A percentile compares a stretch with the other conserved stretches of the same genome.
phyloP scores from a whole-genome alignment of 1,140 invertebrate species.

The Contarinia nasturtii region DNA sequence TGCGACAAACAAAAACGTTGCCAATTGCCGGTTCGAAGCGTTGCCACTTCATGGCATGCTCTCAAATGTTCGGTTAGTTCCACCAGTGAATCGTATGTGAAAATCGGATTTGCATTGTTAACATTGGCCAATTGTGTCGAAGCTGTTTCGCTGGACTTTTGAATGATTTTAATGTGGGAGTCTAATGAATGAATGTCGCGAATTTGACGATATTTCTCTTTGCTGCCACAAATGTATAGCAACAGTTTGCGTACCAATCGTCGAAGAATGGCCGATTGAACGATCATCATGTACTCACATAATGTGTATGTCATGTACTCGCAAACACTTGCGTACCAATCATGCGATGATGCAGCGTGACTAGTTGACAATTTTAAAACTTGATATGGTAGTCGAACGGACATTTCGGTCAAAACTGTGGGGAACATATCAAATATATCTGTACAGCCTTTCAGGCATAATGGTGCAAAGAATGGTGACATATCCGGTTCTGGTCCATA shows the following conservation, averaged over 20 bases:
- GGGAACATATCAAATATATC: slow-evolving; percentile 91
- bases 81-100: slow-evolving; percentile 79
- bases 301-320: slow-evolving; percentile 66
- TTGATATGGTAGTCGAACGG: slow-evolving; percentile 83
- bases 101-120: slow-evolving; percentile 18
- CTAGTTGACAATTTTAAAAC: slow-evolving; percentile 51
- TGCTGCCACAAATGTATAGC: slow-evolving; percentile 83
- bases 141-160: slow-evolving; percentile 22
- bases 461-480: slow-evolving; percentile 86
- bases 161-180: slow-evolving; percentile 53
- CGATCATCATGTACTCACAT: slow-evolving; percentile 94
- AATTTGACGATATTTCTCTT: slow-evolving; percentile 85
- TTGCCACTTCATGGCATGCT: slow-evolving; percentile 81
- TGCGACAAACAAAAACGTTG: slow-evolving; percentile 73
- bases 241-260: slow-evolving; percentile 77
- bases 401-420: slow-evolving; percentile 85
- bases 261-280: slow-evolving; percentile 55
- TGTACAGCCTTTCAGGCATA: slow-evolving; percentile 78
- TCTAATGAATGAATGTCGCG: slow-evolving; percentile 80
- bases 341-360: slow-evolving; percentile 25
- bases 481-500: slow-evolving; percentile 72
- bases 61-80: slow-evolving; percentile 89
- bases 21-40: slow-evolving; percentile 84
- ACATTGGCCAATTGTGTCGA: slow-evolving; percentile 23
- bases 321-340: slow-evolving; percentile 69